A percentile compares a stretch with the other conserved stretches of the same genome.
phyloP scores from a whole-genome alignment of 1,140 invertebrate genomes.

The Drosophila cardini region DNA sequence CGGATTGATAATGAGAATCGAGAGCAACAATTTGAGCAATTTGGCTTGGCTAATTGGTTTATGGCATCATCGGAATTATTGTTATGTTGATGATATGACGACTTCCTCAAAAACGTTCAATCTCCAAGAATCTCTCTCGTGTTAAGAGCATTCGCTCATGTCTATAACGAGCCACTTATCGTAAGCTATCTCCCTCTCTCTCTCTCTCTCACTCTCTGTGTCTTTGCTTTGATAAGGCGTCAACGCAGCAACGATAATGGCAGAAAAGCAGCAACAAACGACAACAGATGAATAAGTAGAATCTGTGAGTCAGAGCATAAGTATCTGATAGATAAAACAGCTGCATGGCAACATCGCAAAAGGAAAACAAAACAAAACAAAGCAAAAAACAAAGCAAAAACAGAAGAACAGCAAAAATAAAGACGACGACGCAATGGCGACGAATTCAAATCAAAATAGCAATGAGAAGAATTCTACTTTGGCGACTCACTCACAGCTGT shows the following conservation, averaged over 20 bases:
- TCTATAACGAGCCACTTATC: conserved; percentile 13
- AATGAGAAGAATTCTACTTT: conserved; percentile 73
- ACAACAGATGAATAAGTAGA: conserved; percentile 3
- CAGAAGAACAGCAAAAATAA: background rate
- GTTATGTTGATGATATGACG: conserved; percentile 7
- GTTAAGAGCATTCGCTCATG: conserved; percentile 9
- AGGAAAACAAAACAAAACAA: conserved; percentile 6
- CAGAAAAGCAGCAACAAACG: background rate
- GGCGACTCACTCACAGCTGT: conserved; percentile 12
- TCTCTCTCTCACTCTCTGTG: background rate
- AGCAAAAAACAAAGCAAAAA: background rate
- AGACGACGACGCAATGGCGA: conserved; percentile 31
- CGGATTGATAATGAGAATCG: conserved; percentile 24
- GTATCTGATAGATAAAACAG: conserved; percentile 80
- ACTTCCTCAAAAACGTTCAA: conserved; percentile 12
- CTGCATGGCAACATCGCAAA: conserved; percentile 63
- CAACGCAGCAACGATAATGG: conserved; percentile 40
- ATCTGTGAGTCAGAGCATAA: conserved; percentile 57
- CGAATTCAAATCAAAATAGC: conserved; percentile 71
- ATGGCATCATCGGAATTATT: conserved; percentile 1
- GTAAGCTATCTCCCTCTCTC: background rate
- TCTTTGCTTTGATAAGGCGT: conserved; percentile 26
- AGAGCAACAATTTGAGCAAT: conserved; percentile 10
- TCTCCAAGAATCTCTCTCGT: background rate
- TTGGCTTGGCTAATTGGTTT: conserved; percentile 29